These are phyloP conservation scores for Hippopotamus amphibius DNA, from an alignment of 2,113 vertebrate genomes.

Conservation along the genomic window DNA sequence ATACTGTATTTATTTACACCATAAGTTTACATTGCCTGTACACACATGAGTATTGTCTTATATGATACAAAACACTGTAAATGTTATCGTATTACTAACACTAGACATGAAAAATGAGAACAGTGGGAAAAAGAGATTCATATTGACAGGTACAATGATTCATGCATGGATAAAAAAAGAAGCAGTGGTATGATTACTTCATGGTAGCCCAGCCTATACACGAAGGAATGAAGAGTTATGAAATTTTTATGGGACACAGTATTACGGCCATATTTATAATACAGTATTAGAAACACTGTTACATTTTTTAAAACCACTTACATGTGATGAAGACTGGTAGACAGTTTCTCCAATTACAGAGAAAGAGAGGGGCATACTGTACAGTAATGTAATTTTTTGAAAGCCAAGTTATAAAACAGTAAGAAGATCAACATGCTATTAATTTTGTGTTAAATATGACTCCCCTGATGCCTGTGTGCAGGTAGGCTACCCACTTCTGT, in stretches of 20 bases:
- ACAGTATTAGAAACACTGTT: background rate
- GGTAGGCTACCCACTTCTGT: background rate
- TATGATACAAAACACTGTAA: background rate
- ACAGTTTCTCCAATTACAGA: background rate
- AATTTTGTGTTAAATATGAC: rapidly evolving
- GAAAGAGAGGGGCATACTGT: background rate
- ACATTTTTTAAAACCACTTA: background rate
- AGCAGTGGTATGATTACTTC: background rate
- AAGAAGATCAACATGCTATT: rapidly evolving
- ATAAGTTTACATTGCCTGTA: background rate
- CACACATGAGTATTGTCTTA: background rate
- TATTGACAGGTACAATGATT: background rate
- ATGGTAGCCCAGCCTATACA: background rate
- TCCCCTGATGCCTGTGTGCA: background rate
- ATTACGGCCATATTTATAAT: background rate
- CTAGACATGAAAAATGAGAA: background rate
- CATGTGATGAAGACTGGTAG: background rate
- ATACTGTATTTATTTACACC: background rate
- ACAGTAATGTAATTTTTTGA: background rate
- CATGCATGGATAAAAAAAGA: background rate
- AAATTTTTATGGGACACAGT: background rate
- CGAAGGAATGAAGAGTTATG: background rate
- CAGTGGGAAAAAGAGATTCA: background rate
- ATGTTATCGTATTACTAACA: background rate
- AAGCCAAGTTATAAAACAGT: background rate